Percentiles rank a stretch among this genome's conserved stretches.
Evolutionary conservation across 2,113 vertebrate species (phyloP).

Genomic region (Thamnaconus septentrionalis): DNA sequence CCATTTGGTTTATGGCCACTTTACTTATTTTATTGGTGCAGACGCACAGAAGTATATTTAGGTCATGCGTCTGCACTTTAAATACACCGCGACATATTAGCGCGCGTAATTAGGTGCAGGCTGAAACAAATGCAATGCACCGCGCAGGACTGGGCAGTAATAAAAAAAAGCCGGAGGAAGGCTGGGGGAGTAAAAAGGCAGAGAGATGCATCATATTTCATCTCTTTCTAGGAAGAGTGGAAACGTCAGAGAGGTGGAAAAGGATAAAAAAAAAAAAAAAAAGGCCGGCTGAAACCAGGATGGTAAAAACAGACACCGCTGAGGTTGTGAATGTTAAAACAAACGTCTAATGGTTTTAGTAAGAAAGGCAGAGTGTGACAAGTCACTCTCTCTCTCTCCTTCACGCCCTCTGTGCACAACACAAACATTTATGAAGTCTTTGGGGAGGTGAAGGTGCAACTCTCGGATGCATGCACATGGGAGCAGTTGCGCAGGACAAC

Average conservation of each 20-base stretch:
- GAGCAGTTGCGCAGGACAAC: constrained; percentile 25
- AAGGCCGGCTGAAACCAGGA: not conserved
- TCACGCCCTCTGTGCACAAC: not conserved
- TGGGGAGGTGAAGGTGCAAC: not conserved
- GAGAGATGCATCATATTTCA: constrained; percentile 50
- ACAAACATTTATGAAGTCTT: not conserved
- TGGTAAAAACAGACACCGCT: too few relatives aligned
- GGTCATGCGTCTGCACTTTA: not conserved
- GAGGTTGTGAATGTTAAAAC: too few relatives aligned
- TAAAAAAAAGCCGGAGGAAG: constrained; percentile 12
- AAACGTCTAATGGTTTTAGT: too few relatives aligned
- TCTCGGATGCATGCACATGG: constrained; percentile 11
- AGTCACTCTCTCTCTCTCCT: too few relatives aligned
- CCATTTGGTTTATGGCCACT: not conserved
- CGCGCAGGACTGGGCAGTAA: constrained; percentile 7
- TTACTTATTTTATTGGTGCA: not conserved
- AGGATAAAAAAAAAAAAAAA: constrained; percentile 2
- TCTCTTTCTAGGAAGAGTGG: constrained; percentile 35
- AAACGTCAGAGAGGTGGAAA: constrained; percentile 38
- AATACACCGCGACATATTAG: constrained; percentile 32
- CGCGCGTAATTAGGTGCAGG: constrained; percentile 11
- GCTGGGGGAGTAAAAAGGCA: constrained; percentile 6
- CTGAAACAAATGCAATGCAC: constrained; percentile 4
- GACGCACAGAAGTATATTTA: constrained; percentile 2
- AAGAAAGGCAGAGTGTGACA: too few relatives aligned